Evolutionary conservation across 2,113 vertebrate genomes (phyloP).

Genomic region (Mormyrus lacerda): DNA sequence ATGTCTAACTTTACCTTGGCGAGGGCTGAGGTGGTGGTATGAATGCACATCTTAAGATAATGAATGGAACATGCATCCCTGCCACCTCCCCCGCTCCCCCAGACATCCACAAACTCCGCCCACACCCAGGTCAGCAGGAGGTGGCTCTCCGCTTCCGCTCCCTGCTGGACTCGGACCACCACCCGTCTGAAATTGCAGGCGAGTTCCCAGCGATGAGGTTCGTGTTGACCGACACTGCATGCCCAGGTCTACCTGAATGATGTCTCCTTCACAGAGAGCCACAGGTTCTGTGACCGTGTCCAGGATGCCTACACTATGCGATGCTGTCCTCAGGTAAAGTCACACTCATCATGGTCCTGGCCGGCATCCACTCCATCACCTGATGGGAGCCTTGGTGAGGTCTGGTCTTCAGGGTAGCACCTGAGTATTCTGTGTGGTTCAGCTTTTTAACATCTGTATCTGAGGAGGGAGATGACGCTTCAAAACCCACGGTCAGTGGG

Average conservation of each 20-base stretch:
- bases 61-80: background rate
- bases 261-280: slow-evolving; percentile 71
- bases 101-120: slow-evolving; percentile 88
- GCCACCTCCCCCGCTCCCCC: background rate
- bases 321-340: slow-evolving; percentile 90
- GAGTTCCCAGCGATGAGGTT: slow-evolving; percentile 5
- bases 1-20: background rate
- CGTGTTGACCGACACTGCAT: background rate
- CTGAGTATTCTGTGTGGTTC: background rate
- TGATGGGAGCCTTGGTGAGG: background rate
- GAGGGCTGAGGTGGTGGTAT: background rate
- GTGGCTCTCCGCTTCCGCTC: slow-evolving; percentile 91
- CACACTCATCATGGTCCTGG: background rate
- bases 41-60: background rate
- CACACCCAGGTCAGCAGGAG: slow-evolving; percentile 85
- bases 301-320: slow-evolving; percentile 95
- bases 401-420: background rate
- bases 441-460: background rate
- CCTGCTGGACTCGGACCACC: slow-evolving; percentile 92
- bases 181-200: slow-evolving; percentile 97
- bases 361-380: background rate
- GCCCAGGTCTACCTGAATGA: background rate
- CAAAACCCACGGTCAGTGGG: background rate
- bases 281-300: slow-evolving; percentile 90
- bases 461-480: background rate